Conservation (phyloP, 2,888 invertebrate genomes). For the Aphodius sticticus region DNA sequence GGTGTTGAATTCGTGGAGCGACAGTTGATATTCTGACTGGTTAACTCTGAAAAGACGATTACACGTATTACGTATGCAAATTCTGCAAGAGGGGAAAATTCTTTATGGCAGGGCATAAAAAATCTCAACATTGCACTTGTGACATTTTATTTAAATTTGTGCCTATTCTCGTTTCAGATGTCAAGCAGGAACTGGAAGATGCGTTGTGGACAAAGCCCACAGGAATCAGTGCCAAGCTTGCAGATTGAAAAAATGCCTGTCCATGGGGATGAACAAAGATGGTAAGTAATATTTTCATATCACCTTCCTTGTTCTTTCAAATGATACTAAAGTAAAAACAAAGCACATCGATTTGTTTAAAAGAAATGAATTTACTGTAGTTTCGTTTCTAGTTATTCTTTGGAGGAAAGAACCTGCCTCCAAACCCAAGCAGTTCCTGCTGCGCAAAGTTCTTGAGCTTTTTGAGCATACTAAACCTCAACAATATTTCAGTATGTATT, state of each 20-base stretch:
- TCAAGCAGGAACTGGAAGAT: conserved; percentile 97
- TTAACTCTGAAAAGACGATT: background rate
- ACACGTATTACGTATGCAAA: conserved; percentile 1
- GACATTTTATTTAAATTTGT: conserved; percentile 20
- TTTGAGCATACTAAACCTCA: background rate
- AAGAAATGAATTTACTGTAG: conserved; percentile 4
- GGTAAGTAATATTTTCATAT: conserved; percentile 71
- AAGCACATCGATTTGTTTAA: conserved; percentile 6
- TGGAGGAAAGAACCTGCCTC: background rate
- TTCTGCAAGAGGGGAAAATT: background rate
- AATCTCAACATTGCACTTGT: background rate
- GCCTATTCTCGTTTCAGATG: conserved; percentile 73
- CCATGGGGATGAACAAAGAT: conserved; percentile 99
- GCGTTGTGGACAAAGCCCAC: conserved; percentile 98
- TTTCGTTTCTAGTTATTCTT: conserved; percentile 4
- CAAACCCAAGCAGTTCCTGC: conserved; percentile 4
- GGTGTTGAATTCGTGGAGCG: conserved; percentile 46
- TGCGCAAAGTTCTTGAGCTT: conserved; percentile 4
- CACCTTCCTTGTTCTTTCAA: background rate
- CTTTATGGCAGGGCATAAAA: background rate
- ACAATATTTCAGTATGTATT: conserved; percentile 4
- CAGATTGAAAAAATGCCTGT: conserved; percentile 95
- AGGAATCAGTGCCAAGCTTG: conserved; percentile 99
- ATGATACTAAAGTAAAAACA: background rate
- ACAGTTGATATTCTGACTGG: conserved; percentile 48